phyloP scores from a whole-genome alignment of 1,140 invertebrate species.

The Anoplolepis gracilipes region DNA sequence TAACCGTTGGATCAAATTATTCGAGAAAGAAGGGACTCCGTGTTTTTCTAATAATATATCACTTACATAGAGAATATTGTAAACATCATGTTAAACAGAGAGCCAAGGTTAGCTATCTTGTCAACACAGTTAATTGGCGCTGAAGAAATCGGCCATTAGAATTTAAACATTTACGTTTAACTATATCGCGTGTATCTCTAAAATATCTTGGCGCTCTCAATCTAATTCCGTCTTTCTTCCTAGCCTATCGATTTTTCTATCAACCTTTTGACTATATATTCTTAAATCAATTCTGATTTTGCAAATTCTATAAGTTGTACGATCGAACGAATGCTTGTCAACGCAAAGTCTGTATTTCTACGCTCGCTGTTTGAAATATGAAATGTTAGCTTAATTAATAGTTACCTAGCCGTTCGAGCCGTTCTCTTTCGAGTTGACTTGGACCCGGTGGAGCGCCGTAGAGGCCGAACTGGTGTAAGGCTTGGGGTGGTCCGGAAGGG shows the following conservation, averaged over 20 bases:
- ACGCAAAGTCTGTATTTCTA: constrained; percentile 31
- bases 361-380: background rate
- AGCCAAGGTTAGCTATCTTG: constrained; percentile 36
- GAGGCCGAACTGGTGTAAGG: constrained; percentile 87
- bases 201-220: constrained; percentile 42
- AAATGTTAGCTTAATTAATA: constrained; percentile 1
- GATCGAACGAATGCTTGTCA: constrained; percentile 23
- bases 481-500: constrained; percentile 86
- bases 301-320: constrained; percentile 30
- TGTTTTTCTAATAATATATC: constrained; percentile 12
- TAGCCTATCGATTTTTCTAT: constrained; percentile 29
- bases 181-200: constrained; percentile 26
- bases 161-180: constrained; percentile 33
- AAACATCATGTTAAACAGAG: background rate
- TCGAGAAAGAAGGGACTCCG: background rate
- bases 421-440: constrained; percentile 94
- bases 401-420: constrained; percentile 92
- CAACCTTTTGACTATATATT: background rate
- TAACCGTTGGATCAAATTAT: constrained; percentile 39
- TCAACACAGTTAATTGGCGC: constrained; percentile 49
- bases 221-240: constrained; percentile 40
- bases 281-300: constrained; percentile 39
- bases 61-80: no score
- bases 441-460: constrained; percentile 88
- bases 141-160: constrained; percentile 56